phyloP scores from a whole-genome alignment of 1,140 invertebrate genomes.

The Drosophila varians region DNA sequence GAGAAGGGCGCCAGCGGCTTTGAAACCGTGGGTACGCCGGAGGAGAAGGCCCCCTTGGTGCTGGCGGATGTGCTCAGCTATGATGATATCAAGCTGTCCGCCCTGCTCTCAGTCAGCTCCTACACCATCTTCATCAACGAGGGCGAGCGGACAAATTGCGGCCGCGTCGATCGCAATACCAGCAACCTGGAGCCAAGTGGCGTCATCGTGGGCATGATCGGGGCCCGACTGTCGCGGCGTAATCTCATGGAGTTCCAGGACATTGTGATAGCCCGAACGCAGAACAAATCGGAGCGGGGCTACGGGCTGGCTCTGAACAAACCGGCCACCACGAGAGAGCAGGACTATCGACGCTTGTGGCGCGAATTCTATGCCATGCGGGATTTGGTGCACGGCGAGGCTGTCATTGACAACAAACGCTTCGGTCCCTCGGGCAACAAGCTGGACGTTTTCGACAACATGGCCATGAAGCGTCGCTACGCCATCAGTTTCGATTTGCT shows the following conservation, averaged over 20 bases:
- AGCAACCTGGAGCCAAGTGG: constrained; percentile 57
- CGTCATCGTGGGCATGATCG: constrained; percentile 84
- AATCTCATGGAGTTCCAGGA: constrained; percentile 86
- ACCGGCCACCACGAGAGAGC: constrained; percentile 7
- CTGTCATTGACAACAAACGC: constrained; percentile 44
- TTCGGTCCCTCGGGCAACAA: constrained; percentile 57
- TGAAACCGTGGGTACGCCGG: constrained; percentile 84
- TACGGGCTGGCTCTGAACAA: constrained; percentile 60
- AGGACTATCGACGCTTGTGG: constrained; percentile 67
- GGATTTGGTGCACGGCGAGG: constrained; percentile 48
- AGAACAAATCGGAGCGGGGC: constrained; percentile 85
- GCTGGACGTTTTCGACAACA: constrained; percentile 69
- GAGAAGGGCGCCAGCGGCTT: constrained; percentile 84
- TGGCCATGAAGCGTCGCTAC: constrained; percentile 77
- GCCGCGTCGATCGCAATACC: constrained; percentile 72
- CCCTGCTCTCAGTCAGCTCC: constrained; percentile 86
- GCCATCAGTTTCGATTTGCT: constrained; percentile 73
- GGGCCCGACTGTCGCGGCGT: constrained; percentile 84
- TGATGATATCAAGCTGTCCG: constrained; percentile 84
- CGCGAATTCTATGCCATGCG: constrained; percentile 58
- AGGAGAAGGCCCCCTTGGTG: constrained; percentile 75
- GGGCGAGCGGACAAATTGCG: constrained; percentile 86
- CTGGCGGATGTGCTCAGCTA: constrained; percentile 85
- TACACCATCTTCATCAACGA: constrained; percentile 87
- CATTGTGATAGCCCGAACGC: constrained; percentile 84